Evolutionary conservation across 2,113 vertebrate species (phyloP).

Genomic region (Neodon shergylaensis): DNA sequence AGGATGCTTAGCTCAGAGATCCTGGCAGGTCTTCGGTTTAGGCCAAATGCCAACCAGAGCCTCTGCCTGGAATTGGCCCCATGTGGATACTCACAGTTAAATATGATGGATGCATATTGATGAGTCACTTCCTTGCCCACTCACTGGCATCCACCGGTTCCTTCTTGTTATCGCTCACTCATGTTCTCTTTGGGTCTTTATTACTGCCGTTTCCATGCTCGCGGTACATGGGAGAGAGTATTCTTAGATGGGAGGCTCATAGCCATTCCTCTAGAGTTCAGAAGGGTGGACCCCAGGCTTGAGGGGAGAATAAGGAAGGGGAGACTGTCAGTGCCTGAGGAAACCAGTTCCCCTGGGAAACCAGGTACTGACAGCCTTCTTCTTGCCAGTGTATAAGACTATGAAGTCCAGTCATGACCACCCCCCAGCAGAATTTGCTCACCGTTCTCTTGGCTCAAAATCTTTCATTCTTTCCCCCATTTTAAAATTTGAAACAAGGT

Average conservation of each 20-base stretch:
- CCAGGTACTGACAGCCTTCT: neutral
- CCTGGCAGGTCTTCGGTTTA: neutral
- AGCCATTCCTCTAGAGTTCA: neutral
- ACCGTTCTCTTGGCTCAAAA: neutral
- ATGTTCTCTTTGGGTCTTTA: neutral
- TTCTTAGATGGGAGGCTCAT: neutral
- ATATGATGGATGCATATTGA: conserved; percentile 1
- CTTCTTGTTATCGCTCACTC: neutral
- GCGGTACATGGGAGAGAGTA: no score
- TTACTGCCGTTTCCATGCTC: no score
- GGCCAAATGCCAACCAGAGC: conserved; percentile 14
- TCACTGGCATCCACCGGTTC: neutral
- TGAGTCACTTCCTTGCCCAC: conserved; percentile 28
- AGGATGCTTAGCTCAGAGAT: conserved; percentile 11
- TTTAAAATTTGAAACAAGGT: neutral
- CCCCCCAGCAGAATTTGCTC: neutral
- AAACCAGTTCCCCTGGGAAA: neutral
- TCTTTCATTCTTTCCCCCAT: neutral
- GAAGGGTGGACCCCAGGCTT: neutral
- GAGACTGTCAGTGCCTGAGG: neutral
- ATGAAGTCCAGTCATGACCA: rapidly evolving
- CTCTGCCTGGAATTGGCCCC: conserved; percentile 59
- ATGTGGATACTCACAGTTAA: conserved; percentile 46
- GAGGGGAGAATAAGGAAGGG: neutral
- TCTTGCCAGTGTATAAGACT: neutral